Base-by-base conservation (phyloP, 2,888 invertebrate genomes). In the Lithophane semibrunnea region DNA sequence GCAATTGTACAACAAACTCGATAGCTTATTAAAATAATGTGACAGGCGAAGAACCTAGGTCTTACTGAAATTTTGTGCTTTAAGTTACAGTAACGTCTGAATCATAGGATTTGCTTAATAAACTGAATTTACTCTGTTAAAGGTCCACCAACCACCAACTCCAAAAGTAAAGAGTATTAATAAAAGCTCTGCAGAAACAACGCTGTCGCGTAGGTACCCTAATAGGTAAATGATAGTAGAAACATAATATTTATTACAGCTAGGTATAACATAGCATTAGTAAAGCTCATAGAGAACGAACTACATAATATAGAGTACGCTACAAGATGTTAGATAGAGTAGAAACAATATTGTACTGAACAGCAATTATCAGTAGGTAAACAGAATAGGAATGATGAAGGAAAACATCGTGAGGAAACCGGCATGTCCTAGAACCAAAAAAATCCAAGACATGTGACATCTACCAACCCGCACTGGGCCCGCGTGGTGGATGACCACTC, bases 1-100 rank as follows among this genome's bases (percentile, higher is more conserved):
- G 71, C 75, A 80, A 49, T 79, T 79, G 75, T 56, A 68, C 52
- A 67, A 44, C 44, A 47, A 71, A 64, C 47, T 65, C 18, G 13
- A 64, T 52, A n/a, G 16, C 63, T 83, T 29, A 52, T 70, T 78
- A 60, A 64, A 54, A 63, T 52, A 42, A 13, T 24, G 10, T 65
- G 44, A 64, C 44, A 58, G 21, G 9, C 58, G 13, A 63, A 54
- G 13, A 24, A 42, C 21, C 0, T 44, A 21, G n/a, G 5, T 21
- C 16, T 5, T 37, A 21, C 5, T 60, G 7, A 49, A 37, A 44
- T 24, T 9, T 18, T 66, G 12, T 65, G 37, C 7, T 29, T 2
- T 66, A 66, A 5, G 44, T 18, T 16, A 12, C 65, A 24, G n/a
- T 44, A n/a, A 65, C 16, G 24, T 63, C 18, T 37, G 18, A 61